phyloP scores from a whole-genome alignment of 2,888 invertebrate genomes.

The Acanthosepion pharaonis region DNA sequence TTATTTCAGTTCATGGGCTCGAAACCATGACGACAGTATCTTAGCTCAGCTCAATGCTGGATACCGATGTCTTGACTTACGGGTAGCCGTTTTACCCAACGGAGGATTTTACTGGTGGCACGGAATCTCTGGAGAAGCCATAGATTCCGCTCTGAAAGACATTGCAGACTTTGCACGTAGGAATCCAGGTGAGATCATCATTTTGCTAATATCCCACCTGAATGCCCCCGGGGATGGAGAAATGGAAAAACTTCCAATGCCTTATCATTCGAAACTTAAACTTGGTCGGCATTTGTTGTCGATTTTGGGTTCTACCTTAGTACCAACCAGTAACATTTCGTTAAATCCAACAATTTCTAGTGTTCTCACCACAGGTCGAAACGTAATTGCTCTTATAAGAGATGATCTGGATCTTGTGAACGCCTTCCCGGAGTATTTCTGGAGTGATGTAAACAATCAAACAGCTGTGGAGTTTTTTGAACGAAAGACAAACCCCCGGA shows the following conservation, averaged over 20 bases:
- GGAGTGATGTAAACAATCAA: conserved; percentile 24
- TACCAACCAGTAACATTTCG: neutral
- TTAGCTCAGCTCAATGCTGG: conserved; percentile 40
- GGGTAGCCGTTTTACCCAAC: neutral
- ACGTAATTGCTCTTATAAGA: conserved; percentile 15
- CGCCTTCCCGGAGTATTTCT: conserved; percentile 43
- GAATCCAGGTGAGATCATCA: conserved; percentile 41
- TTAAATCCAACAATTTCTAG: neutral
- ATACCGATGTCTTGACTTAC: conserved; percentile 44
- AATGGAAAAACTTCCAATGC: conserved; percentile 3
- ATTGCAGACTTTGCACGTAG: neutral
- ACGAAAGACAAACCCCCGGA: neutral
- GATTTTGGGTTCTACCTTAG: neutral
- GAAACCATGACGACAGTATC: conserved; percentile 34
- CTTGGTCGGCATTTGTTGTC: conserved; percentile 35
- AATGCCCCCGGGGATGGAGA: neutral
- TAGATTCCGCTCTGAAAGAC: conserved; percentile 2
- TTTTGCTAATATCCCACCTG: conserved; percentile 37
- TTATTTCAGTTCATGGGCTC: conserved; percentile 44
- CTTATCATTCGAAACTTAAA: neutral
- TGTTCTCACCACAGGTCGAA: neutral
- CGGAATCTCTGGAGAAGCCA: conserved; percentile 35
- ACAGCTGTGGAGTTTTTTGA: conserved; percentile 34
- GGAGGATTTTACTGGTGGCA: conserved; percentile 46
- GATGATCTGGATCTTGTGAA: conserved; percentile 37